Evolutionary conservation across 2,888 invertebrate species (phyloP), one percentile per base, ranked within the genome.

Genomic region (Anarsia innoxiella): DNA sequence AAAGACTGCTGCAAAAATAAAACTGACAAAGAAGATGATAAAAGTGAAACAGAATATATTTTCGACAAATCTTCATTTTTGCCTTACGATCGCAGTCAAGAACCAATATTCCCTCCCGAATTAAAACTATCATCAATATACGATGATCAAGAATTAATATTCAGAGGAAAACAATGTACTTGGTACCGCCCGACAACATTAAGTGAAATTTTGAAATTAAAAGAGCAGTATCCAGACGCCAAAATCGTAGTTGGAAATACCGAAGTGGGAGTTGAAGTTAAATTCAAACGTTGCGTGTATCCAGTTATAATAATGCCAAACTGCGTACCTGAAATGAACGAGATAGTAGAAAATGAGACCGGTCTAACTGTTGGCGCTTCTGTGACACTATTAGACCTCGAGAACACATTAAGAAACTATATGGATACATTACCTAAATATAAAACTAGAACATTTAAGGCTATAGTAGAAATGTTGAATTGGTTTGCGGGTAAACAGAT

Each of bases 401-500:
- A 96, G 61, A 76, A 87, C 2, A 76, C 75, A 23, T 82, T 96
- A 2, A 86, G 74, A 39, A 62, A 86, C 35, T 86, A 89, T 52
- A 91, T 94, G 12, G 66, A 86, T 11, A 65, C 56, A 12, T 64
- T 87, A 42, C 86, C 88, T 41, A 88, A 87, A 50, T 60, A 86
- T 44, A 89, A 89, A 69, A 91, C 91, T 2, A 86, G 90, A 54
- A 86, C 92, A 35, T 90, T 91, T 47, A 79, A 74, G 51, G 89
- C 92, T 23, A 88, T 95, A 23, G 84, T 92, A 1, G 88, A 93
- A 36, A 97, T 97, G 93, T 79, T 98, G 31, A 91, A 95, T 63
- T 96, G 93, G 91, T 98, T 98, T 86, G 97, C 96, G 30, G 96
- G 97, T 5, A 95, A 94, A 66, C 98, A 98, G 77, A 96, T 98